A percentile compares a stretch with the other conserved stretches of the same genome.
Conservation (phyloP, 2,113 vertebrate genomes). For the Macheiramphus alcinus region DNA sequence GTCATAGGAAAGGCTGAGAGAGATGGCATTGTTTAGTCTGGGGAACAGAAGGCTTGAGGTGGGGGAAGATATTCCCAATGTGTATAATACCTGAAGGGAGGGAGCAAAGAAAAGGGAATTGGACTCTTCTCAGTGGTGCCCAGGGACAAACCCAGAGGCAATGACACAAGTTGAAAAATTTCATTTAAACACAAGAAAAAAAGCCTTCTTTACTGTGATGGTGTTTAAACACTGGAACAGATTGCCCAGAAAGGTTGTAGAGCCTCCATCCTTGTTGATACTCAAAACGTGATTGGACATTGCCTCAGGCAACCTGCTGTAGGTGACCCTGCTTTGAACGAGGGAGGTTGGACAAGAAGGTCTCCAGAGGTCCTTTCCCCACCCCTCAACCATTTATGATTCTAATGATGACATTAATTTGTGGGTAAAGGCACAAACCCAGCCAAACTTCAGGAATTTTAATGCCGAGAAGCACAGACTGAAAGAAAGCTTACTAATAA, state of each 20-base stretch:
- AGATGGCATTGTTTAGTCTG: neutral
- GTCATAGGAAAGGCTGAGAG: neutral
- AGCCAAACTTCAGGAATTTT: neutral
- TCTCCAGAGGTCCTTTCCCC: neutral
- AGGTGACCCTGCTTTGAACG: neutral
- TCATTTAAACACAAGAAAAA: neutral
- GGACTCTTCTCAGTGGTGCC: neutral
- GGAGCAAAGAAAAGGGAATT: neutral
- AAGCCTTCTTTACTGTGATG: neutral
- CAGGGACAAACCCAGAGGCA: neutral
- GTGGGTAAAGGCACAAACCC: neutral
- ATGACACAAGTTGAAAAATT: neutral
- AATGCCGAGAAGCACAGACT: neutral
- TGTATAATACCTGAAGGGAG: neutral
- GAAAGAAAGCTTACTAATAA: neutral
- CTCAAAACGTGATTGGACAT: neutral
- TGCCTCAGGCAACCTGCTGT: neutral
- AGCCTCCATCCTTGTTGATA: neutral
- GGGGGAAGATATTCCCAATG: neutral
- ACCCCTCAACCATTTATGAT: neutral
- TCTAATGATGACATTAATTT: neutral
- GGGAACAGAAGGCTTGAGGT: neutral
- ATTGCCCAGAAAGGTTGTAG: neutral
- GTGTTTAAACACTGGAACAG: neutral
- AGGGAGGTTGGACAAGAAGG: neutral